phyloP scores from a whole-genome alignment of 1,140 invertebrate genomes.

The Phthorimaea operculella region DNA sequence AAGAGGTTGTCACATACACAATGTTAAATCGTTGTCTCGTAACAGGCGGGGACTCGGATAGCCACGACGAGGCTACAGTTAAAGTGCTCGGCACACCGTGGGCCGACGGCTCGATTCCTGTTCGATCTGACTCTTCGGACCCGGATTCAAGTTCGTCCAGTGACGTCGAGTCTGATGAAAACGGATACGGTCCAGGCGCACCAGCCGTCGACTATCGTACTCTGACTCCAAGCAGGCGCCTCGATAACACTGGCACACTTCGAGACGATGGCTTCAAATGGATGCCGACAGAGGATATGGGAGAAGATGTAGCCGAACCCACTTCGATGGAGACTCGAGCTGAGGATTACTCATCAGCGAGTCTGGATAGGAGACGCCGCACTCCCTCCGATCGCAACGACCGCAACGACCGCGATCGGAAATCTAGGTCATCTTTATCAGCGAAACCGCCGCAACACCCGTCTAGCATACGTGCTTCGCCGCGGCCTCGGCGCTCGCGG shows the following conservation, averaged over 20 bases:
- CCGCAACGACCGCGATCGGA: constrained; percentile 67
- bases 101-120: constrained; percentile 40
- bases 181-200: constrained; percentile 37
- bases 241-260: constrained; percentile 60
- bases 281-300: constrained; percentile 60
- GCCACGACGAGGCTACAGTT: constrained; percentile 59
- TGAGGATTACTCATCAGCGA: constrained; percentile 56
- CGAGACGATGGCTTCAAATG: constrained; percentile 72
- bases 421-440: constrained; percentile 68
- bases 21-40: constrained; percentile 43
- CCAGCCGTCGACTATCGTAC: constrained; percentile 48
- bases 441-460: constrained; percentile 58
- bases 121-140: constrained; percentile 42
- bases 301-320: constrained; percentile 46
- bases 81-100: constrained; percentile 46
- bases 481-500: constrained; percentile 40
- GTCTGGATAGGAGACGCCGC: constrained; percentile 66
- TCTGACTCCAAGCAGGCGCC: constrained; percentile 45
- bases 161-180: constrained; percentile 51
- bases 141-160: constrained; percentile 52
- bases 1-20: constrained; percentile 33
- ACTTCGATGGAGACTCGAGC: constrained; percentile 31
- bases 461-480: constrained; percentile 57
- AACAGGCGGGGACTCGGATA: constrained; percentile 65
- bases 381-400: constrained; percentile 44